These are phyloP conservation scores for Aphidius ervi DNA, from an alignment of 1,140 invertebrate genomes.

Conservation along the genomic window DNA sequence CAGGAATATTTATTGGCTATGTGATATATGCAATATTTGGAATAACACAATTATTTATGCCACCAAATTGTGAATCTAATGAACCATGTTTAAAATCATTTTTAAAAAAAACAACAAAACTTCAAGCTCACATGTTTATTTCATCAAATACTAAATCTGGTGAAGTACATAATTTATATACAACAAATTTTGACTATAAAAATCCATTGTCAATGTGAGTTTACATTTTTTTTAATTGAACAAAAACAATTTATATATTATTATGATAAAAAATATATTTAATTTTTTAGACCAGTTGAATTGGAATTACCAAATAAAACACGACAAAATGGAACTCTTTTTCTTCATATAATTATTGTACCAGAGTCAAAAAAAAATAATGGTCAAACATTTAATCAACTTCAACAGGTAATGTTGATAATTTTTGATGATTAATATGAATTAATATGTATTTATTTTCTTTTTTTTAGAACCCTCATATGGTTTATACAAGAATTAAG, in stretches of 20 bases:
- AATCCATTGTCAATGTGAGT: slow-evolving; percentile 29
- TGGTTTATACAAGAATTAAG: slow-evolving; percentile 56
- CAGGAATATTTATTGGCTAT: slow-evolving; percentile 65
- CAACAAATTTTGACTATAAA: slow-evolving; percentile 56
- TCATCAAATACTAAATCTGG: slow-evolving; percentile 54
- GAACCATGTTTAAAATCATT: slow-evolving; percentile 60
- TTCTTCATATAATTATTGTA: slow-evolving; percentile 61
- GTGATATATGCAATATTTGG: slow-evolving; percentile 70
- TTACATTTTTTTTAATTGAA: slow-evolving; percentile 11
- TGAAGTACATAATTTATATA: slow-evolving; percentile 43
- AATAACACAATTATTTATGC: slow-evolving; percentile 67
- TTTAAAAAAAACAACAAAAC: slow-evolving; percentile 54
- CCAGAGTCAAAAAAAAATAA: slow-evolving; percentile 37
- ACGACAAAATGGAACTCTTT: slow-evolving; percentile 72
- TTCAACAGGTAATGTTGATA: slow-evolving; percentile 32
- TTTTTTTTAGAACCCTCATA: slow-evolving; percentile 52
- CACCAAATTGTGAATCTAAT: slow-evolving; percentile 61
- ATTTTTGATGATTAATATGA: slow-evolving; percentile 14
- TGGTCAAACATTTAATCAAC: slow-evolving; percentile 44
- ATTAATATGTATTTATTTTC: slow-evolving; percentile 5
- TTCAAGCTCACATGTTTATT: slow-evolving; percentile 58
- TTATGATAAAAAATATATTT: slow-evolving; percentile 20
- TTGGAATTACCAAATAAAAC: slow-evolving; percentile 67
- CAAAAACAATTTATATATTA: slow-evolving; percentile 32
- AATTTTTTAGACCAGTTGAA: slow-evolving; percentile 52